Evolutionary conservation across 2,797 vertebrate species (phyloP), one percentile per base, ranked within the genome.

Genomic region (Falco peregrinus): DNA sequence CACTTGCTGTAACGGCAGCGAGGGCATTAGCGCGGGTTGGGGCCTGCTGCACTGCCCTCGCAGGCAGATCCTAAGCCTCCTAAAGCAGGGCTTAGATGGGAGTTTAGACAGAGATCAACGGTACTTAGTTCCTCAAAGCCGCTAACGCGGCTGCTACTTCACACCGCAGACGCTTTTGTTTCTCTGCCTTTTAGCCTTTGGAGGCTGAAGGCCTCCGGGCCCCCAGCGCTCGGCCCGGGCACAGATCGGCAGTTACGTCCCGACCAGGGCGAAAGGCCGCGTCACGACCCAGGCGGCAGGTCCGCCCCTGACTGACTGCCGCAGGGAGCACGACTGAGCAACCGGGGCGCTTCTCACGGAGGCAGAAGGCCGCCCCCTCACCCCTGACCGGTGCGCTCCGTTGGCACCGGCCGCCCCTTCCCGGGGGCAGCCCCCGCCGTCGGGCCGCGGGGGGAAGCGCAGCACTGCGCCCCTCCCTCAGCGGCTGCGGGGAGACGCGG

Each of bases 341-440:
- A 1, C 4, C 1, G 1, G 1, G 3, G 5, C 6, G 1, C 9
- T 2, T 3, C n/a, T 28, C 21, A 2, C 24, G 1, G 51, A 13
- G 13, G 39, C 60, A 10, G 17, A 16, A 6, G 39, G 54, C 50
- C 29, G 5, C 10, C 16, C 14, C 24, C 33, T 14, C 11, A 10
- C 1, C 1, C 10, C 12, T 24, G 26, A 4, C 37, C 2, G 17
- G 22, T 5, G 35, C 7, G 24, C 13, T 11, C 37, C 10, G 3
- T 11, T 6, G 5, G 3, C n/a, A 2, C 29, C 1, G 10, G 12
- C 77, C 43, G 10, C 2, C 28, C 39, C 6, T 47, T 10, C 19
- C 41, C 50, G 7, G 39, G 33, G 64, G 5, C 21, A 39, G 21
- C 53, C 28, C 21, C 13, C 10, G 5, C 50, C 26, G 53, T 3